Evolutionary conservation across 2,113 vertebrate species (phyloP).

Genomic region (Gulo gulo): DNA sequence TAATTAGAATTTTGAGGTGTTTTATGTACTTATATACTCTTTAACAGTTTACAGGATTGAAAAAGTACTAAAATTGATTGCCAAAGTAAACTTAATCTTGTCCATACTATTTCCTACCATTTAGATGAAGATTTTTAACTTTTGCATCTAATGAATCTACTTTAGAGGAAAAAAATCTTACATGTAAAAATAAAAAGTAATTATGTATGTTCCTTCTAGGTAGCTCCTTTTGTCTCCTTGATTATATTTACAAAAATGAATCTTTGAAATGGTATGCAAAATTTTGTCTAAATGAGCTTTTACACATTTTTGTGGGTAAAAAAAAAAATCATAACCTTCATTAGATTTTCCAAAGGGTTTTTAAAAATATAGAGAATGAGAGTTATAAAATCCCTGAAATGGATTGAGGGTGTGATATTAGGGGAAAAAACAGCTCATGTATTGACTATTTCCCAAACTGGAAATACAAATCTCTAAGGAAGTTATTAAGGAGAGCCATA

Average conservation of each 20-base stretch:
- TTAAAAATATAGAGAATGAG: not conserved
- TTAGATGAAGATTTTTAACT: conserved; percentile 71
- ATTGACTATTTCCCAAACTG: not conserved
- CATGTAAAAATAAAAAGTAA: conserved; percentile 57
- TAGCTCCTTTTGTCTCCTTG: conserved; percentile 57
- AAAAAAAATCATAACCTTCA: conserved; percentile 32
- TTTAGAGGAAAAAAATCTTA: not conserved
- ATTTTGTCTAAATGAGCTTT: conserved; percentile 11
- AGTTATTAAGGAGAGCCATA: not conserved
- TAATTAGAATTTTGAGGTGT: conserved; percentile 66
- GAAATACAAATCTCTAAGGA: not conserved
- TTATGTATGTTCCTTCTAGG: conserved; percentile 47
- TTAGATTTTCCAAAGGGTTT: conserved; percentile 39
- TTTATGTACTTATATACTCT: conserved; percentile 77
- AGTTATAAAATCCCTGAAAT: not conserved
- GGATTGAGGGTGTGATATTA: not conserved
- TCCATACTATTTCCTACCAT: conserved; percentile 71
- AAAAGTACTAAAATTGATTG: conserved; percentile 45
- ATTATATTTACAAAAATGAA: conserved; percentile 11
- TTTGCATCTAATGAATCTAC: conserved; percentile 46
- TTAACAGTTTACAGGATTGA: conserved; percentile 68
- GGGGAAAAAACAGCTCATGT: not conserved
- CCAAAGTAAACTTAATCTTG: conserved; percentile 57
- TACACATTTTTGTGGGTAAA: conserved; percentile 37
- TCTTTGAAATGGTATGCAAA: conserved; percentile 6